Base-by-base conservation (phyloP, 2,113 vertebrate species). In the Lipophrys pholis region DNA sequence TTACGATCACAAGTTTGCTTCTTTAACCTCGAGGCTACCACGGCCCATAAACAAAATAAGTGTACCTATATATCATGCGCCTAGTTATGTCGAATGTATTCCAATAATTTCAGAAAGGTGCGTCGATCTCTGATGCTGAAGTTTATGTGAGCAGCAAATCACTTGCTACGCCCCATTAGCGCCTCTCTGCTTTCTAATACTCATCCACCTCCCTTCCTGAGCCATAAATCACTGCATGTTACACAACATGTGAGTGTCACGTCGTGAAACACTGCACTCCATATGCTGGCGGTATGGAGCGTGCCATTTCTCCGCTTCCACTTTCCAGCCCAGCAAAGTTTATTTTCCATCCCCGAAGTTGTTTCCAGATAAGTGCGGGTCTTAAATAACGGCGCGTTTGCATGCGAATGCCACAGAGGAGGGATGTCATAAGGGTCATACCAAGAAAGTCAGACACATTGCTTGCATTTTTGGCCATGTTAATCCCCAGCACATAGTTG, bases 401-500 rank as follows among this genome's bases (percentile, higher is more conserved):
- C 51, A 38, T 14, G 36, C 39, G 11, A 38, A 58, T 61, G 73
- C 2, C 36, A 14, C 59, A 15, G 53, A 30, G 39, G 8, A 1
- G 45, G 9, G 0, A 6, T 43, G 41, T 84, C 71, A 42, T 7
- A 41, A 16, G 67, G n/a, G 69, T 82, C 93, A 64, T 85, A 98
- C 97, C 96, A 78, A 99, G 93, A 87, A 98, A 99, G 16, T 81
- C 53, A 35, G 93, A 91, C 43, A 98, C 96, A 0, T 80, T 95
- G 69, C 90, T 91, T 4, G 95, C 94, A 73, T 94, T 96, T 92
- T 96, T 95, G 0, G 97, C 97, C 81, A 97, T 97, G 90, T 97
- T 98, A 80, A 97, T 81, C 81, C 98, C 97, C 78, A 99, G 93
- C 55, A 97, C 95, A 86, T 97, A 99, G 87, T 96, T 93, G 17